Conservation (phyloP, 2,113 vertebrate species). For the Carassius auratus region DNA sequence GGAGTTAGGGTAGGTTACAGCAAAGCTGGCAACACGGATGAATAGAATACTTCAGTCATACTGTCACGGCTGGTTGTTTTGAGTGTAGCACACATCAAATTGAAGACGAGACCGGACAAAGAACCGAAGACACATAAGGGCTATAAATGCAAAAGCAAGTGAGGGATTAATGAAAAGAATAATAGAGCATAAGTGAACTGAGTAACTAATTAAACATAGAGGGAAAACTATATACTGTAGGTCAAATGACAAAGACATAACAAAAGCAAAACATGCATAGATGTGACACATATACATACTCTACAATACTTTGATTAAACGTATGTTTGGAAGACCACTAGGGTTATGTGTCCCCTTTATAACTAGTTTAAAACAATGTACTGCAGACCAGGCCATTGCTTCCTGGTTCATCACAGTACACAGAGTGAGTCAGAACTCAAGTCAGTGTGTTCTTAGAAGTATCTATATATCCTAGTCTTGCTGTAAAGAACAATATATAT, state of each 20-base stretch:
- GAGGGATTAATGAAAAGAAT: too few relatives aligned
- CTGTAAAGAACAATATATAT: neutral
- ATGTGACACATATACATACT: neutral
- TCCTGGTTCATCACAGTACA: neutral
- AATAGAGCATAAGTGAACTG: too few relatives aligned
- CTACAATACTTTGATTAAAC: slow-evolving; percentile 37
- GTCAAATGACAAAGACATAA: too few relatives aligned
- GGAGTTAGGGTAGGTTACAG: too few relatives aligned
- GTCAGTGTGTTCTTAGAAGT: neutral
- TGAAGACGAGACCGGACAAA: too few relatives aligned
- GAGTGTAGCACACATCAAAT: too few relatives aligned
- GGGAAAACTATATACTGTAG: too few relatives aligned
- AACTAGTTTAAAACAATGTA: slow-evolving; percentile 14
- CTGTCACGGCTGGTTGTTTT: too few relatives aligned
- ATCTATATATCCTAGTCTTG: neutral
- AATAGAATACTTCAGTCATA: slow-evolving; percentile 16
- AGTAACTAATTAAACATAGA: too few relatives aligned
- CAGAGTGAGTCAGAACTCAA: slow-evolving; percentile 9
- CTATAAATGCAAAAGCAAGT: too few relatives aligned
- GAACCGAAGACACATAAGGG: too few relatives aligned
- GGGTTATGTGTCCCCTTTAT: slow-evolving; percentile 9
- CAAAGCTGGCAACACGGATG: neutral
- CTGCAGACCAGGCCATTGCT: neutral
- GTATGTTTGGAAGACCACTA: slow-evolving; percentile 16
- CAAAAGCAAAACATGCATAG: too few relatives aligned